phyloP scores from a whole-genome alignment of 2,888 invertebrate genomes.

The Protonemura montana region DNA sequence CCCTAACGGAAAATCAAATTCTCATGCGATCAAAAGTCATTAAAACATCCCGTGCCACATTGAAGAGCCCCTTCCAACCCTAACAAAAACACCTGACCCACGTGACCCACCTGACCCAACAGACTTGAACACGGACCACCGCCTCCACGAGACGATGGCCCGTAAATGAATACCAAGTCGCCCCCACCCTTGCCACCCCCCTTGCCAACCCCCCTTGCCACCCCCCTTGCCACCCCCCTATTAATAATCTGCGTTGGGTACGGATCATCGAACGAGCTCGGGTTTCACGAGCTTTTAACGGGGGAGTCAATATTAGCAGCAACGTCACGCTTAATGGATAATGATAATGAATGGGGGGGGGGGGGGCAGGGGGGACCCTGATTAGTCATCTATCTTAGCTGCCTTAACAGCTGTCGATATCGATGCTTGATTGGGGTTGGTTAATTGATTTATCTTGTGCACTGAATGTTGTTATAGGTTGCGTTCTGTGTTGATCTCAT shows the following conservation, averaged over 20 bases:
- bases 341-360: slow-evolving; percentile 47
- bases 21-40: too few species aligned
- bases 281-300: slow-evolving; percentile 43
- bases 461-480: not conserved
- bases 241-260: slow-evolving; percentile 19
- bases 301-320: slow-evolving; percentile 46
- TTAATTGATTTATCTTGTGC: slow-evolving; percentile 3
- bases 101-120: too few species aligned
- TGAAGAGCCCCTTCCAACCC: too few species aligned
- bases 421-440: too few species aligned
- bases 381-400: too few species aligned
- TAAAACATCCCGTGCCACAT: too few species aligned
- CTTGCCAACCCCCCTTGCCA: not conserved
- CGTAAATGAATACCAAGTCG: not conserved
- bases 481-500: too few species aligned
- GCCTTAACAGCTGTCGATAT: too few species aligned
- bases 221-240: not conserved
- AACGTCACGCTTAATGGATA: slow-evolving; percentile 46
- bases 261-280: not conserved
- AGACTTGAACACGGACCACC: too few species aligned
- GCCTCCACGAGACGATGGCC: too few species aligned
- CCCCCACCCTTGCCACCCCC: not conserved
- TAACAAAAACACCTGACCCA: too few species aligned
- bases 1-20: too few species aligned
- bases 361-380: slow-evolving; percentile 2